A percentile compares a stretch with the other conserved stretches of the same genome.
These are phyloP conservation scores for Scolopax mira DNA, from an alignment of 2,113 vertebrate genomes.

Conservation along the genomic window DNA sequence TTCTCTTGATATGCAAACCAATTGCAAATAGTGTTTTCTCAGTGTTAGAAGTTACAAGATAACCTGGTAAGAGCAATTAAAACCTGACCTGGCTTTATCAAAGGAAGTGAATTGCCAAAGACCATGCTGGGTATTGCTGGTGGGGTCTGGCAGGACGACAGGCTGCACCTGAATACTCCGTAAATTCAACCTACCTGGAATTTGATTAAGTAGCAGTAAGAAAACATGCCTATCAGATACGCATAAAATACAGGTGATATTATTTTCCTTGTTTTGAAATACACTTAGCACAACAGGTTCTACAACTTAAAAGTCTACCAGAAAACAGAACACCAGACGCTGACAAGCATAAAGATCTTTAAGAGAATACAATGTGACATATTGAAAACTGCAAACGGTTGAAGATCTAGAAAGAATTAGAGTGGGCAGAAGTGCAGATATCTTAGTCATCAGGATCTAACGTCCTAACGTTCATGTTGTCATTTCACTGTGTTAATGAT, in stretches of 20 bases:
- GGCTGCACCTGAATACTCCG: background rate
- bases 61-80: background rate
- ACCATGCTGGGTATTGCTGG: background rate
- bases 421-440: background rate
- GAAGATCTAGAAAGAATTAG: background rate
- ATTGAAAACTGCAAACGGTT: background rate
- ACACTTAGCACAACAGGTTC: background rate
- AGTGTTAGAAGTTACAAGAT: background rate
- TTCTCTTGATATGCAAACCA: background rate
- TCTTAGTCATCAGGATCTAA: background rate
- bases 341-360: background rate
- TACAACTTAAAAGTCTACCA: background rate
- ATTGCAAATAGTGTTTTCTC: background rate
- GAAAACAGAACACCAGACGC: background rate
- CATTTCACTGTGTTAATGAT: background rate
- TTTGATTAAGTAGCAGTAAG: background rate
- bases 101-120: background rate
- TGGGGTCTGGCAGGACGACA: background rate
- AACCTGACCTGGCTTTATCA: background rate
- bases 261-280: background rate
- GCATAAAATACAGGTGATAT: background rate
- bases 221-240: background rate
- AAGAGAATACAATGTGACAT: background rate
- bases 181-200: background rate
- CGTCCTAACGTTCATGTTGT: fast-evolving